phyloP scores from a whole-genome alignment of 2,888 invertebrate species.

The Cataglyphis livida region DNA sequence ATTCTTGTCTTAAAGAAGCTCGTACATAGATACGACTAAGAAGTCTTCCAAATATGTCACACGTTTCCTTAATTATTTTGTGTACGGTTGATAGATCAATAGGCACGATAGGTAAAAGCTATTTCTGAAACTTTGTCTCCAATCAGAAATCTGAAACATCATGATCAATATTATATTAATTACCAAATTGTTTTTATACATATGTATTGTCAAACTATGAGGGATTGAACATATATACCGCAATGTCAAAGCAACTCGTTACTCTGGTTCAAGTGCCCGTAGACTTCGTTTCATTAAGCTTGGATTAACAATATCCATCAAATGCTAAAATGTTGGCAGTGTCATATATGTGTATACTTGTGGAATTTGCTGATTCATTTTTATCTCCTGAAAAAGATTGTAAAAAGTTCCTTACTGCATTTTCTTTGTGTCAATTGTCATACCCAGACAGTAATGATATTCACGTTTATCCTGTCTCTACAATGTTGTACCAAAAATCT shows the following conservation, averaged over 20 bases:
- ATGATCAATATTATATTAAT: conserved; percentile 3
- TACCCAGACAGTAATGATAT: too few species aligned
- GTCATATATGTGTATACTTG: conserved; percentile 21
- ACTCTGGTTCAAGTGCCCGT: conserved; percentile 28
- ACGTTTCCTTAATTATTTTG: conserved; percentile 29
- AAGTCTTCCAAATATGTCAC: conserved; percentile 13
- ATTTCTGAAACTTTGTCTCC: conserved; percentile 13
- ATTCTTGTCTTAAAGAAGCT: conserved; percentile 13
- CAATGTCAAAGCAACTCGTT: conserved; percentile 25
- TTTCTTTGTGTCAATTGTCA: too few species aligned
- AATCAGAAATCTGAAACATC: conserved; percentile 25
- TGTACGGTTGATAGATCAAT: conserved; percentile 4
- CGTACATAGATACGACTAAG: conserved; percentile 4
- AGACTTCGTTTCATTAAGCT: conserved; percentile 16
- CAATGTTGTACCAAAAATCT: too few species aligned
- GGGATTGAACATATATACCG: not conserved
- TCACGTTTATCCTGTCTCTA: too few species aligned
- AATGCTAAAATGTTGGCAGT: conserved; percentile 13
- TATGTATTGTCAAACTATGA: not conserved
- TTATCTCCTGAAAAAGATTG: conserved; percentile 18
- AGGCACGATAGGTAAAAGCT: conserved; percentile 25
- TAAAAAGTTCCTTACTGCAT: too few species aligned
- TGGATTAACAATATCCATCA: conserved; percentile 20
- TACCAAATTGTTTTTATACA: not conserved
- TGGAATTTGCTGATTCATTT: not conserved